phyloP scores from a whole-genome alignment of 2,113 vertebrate genomes.

The Notiomystis cincta region DNA sequence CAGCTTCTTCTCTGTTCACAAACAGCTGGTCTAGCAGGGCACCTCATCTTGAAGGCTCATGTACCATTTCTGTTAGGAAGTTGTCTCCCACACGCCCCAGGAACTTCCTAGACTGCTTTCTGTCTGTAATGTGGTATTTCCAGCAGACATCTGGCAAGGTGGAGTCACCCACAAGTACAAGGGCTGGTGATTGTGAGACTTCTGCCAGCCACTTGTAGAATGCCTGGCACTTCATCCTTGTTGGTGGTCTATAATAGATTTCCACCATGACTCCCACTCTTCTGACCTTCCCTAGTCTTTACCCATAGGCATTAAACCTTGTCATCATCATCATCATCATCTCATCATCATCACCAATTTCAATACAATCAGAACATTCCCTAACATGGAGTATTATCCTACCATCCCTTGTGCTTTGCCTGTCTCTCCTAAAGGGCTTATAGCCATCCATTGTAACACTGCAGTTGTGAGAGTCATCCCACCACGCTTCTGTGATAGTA shows the following conservation, averaged over 20 bases:
- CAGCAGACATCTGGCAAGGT: neutral
- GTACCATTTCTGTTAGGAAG: neutral
- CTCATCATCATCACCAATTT: neutral
- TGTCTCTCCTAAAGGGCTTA: neutral
- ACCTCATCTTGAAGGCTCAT: neutral
- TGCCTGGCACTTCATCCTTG: accelerated
- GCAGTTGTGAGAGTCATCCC: neutral
- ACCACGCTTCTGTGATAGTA: accelerated
- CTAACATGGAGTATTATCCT: neutral
- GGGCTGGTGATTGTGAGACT: neutral
- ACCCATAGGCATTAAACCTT: neutral
- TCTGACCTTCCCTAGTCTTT: neutral
- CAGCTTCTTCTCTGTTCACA: neutral
- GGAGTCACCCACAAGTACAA: neutral
- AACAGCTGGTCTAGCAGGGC: neutral
- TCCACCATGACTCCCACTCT: accelerated
- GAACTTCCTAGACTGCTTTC: neutral
- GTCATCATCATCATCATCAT: too few species aligned
- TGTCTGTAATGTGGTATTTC: neutral
- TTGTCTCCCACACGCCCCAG: neutral
- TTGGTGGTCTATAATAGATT: neutral
- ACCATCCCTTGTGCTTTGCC: neutral
- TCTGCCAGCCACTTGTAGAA: neutral
- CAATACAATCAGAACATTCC: neutral
- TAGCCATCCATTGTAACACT: neutral